Evolutionary conservation across 1,140 invertebrate genomes (phyloP).

Genomic region (Dreissena polymorpha): DNA sequence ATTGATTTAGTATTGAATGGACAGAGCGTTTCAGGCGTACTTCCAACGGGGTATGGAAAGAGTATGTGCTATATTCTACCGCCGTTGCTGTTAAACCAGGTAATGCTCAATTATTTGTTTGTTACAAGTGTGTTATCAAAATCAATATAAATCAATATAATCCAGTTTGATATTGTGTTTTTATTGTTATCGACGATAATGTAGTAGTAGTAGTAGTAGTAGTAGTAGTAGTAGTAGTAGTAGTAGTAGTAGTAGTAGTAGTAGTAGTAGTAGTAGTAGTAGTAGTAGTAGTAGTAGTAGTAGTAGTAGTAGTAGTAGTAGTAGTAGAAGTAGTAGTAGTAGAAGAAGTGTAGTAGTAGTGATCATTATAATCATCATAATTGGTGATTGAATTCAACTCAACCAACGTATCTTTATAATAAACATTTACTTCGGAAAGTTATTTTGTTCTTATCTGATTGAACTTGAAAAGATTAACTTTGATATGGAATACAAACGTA

Average conservation of each 20-base stretch:
- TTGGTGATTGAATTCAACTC: too few relatives aligned
- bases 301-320: constrained; percentile 1
- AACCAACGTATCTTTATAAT: too few relatives aligned
- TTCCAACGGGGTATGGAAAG: constrained; percentile 26
- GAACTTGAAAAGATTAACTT: too few relatives aligned
- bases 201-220: not conserved
- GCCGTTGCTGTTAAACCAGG: constrained; percentile 6
- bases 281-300: not conserved
- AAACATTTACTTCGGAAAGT: too few relatives aligned
- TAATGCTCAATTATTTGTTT: constrained; percentile 4
- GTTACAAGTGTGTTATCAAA: not conserved
- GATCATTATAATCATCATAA: too few relatives aligned
- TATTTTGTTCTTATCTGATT: too few relatives aligned
- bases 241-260: not conserved
- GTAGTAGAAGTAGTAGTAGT: not conserved
- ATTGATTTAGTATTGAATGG: not conserved
- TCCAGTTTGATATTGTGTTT: too few relatives aligned
- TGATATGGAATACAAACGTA: too few relatives aligned
- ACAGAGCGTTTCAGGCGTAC: constrained; percentile 2
- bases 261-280: constrained; percentile 8
- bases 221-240: constrained; percentile 9
- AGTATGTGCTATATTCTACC: constrained; percentile 24
- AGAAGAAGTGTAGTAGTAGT: too few relatives aligned
- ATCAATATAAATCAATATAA: too few relatives aligned
- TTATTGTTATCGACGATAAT: too few relatives aligned